phyloP scores from a whole-genome alignment of 2,113 vertebrate genomes.

The Aptenodytes patagonicus region DNA sequence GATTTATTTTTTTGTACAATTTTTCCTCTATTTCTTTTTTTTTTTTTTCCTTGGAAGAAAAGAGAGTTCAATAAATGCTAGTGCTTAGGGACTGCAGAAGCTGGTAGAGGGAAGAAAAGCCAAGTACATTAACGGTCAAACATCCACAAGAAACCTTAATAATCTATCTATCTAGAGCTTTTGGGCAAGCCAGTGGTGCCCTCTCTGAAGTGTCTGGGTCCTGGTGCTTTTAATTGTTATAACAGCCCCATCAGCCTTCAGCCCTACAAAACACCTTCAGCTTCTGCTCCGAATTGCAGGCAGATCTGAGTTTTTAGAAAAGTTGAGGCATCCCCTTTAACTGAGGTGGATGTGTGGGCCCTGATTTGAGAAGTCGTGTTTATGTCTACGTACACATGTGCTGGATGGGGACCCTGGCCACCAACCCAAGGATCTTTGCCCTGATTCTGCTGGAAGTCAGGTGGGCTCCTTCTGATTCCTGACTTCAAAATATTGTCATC shows the following conservation, averaged over 20 bases:
- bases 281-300: neutral
- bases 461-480: neutral
- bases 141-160: neutral
- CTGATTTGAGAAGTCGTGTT: neutral
- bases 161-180: neutral
- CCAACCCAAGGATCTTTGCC: neutral
- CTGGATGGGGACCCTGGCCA: neutral
- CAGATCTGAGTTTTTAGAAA: neutral
- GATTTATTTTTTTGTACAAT: constrained; percentile 49
- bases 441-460: neutral
- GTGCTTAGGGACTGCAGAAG: constrained; percentile 13
- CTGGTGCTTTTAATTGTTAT: neutral
- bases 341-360: neutral
- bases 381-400: fast-evolving
- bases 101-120: neutral
- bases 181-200: neutral
- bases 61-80: constrained; percentile 24
- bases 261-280: neutral
- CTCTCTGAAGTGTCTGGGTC: neutral
- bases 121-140: neutral
- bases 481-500: neutral
- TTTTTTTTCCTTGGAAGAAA: neutral
- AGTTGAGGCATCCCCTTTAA: neutral
- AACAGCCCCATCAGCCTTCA: neutral
- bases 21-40: neutral